Conservation (phyloP, 30 jellyfish, hydroid and myxozoan species). For the Phacellophora camtschatica region DNA sequence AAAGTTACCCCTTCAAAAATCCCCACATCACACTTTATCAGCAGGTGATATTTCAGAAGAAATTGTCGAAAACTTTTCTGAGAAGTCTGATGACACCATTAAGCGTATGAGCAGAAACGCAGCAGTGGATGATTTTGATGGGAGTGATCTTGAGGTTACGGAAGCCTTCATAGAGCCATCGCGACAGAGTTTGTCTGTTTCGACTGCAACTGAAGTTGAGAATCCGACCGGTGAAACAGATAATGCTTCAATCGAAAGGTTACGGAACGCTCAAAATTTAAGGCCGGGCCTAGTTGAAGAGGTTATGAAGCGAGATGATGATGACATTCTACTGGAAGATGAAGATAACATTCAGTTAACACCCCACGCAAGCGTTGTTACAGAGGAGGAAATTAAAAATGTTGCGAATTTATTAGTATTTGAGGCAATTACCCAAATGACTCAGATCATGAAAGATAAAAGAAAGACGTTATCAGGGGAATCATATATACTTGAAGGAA, state of each 20-base stretch:
- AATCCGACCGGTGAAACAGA: constrained; percentile 5
- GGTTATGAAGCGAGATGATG: constrained; percentile 11
- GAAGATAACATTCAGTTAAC: neutral
- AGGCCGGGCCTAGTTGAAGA: neutral
- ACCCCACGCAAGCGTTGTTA: neutral
- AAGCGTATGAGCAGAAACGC: constrained; percentile 37
- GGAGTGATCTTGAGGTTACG: constrained; percentile 16
- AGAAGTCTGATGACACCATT: constrained; percentile 42
- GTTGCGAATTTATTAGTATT: constrained; percentile 17
- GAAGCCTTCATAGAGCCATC: constrained; percentile 72
- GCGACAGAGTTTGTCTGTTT: neutral
- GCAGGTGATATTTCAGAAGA: constrained; percentile 23
- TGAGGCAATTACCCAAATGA: constrained; percentile 66
- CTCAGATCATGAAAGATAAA: constrained; percentile 14
- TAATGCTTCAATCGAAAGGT: neutral
- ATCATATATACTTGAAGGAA: too few relatives aligned
- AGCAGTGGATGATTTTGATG: constrained; percentile 2
- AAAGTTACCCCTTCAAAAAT: neutral
- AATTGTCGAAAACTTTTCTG: constrained; percentile 18
- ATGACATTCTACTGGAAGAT: neutral
- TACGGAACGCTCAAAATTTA: neutral
- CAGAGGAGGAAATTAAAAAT: constrained; percentile 1
- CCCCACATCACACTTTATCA: neutral
- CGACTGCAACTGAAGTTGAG: neutral
- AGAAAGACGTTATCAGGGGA: neutral